A percentile compares a stretch with the other conserved stretches of the same genome.
Evolutionary conservation across 2,113 vertebrate genomes (phyloP).

Genomic region (Podarcis cretensis): DNA sequence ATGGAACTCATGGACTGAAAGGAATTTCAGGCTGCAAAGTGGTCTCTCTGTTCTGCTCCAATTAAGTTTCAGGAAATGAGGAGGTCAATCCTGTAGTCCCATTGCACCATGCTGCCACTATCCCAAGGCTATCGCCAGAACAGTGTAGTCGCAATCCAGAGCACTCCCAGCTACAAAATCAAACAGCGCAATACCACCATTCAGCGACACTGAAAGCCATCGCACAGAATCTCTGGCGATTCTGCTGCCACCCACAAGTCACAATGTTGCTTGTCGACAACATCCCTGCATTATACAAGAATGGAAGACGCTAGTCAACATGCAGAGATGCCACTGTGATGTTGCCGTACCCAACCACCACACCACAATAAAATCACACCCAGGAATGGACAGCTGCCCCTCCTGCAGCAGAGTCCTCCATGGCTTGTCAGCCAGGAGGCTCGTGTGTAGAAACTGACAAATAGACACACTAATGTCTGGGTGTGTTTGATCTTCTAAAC

Average conservation of each 20-base stretch:
- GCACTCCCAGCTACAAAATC: too few species aligned
- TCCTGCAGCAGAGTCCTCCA: neutral
- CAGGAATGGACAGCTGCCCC: neutral
- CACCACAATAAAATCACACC: neutral
- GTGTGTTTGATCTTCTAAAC: too few species aligned
- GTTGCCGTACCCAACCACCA: neutral
- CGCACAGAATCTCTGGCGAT: neutral
- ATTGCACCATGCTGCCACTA: neutral
- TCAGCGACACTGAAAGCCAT: neutral
- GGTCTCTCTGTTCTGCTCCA: neutral
- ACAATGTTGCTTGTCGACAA: neutral
- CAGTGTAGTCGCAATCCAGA: too few species aligned
- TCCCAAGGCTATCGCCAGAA: neutral
- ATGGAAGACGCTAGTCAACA: neutral
- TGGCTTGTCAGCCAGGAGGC: neutral
- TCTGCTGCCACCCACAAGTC: neutral
- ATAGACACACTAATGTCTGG: too few species aligned
- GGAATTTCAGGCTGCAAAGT: neutral
- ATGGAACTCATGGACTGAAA: neutral
- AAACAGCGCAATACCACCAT: neutral
- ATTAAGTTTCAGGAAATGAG: neutral
- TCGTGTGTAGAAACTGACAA: neutral
- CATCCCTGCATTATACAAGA: neutral
- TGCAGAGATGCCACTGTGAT: neutral
- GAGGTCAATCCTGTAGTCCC: neutral